A percentile compares a stretch with the other conserved stretches of the same genome.
These are phyloP conservation scores for Vulpes lagopus DNA, from an alignment of 2,113 vertebrate genomes.

Conservation along the genomic window DNA sequence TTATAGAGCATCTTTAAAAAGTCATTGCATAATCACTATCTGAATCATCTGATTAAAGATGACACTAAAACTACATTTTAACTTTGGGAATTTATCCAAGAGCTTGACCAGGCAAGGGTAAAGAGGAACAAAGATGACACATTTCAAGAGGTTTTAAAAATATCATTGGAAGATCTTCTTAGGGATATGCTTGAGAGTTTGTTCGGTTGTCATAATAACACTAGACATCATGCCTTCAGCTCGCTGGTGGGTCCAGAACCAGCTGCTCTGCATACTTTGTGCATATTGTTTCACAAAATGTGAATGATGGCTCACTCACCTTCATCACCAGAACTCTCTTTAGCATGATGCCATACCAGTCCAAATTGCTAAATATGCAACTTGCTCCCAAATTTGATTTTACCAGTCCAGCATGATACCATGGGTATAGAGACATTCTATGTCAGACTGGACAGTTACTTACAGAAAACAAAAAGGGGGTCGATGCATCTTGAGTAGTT, in stretches of 20 bases:
- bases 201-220: neutral
- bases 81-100: neutral
- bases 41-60: neutral
- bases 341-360: neutral
- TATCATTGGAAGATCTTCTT: neutral
- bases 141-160: conserved; percentile 44
- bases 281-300: neutral
- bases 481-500: neutral
- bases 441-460: neutral
- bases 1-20: conserved; percentile 60
- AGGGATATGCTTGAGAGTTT: conserved; percentile 15
- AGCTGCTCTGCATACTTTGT: rapidly evolving
- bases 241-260: too few species aligned
- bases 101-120: neutral
- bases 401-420: neutral
- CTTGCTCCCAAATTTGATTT: neutral
- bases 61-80: neutral
- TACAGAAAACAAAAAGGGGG: neutral
- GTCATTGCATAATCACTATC: neutral
- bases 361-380: too few species aligned
- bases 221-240: rapidly evolving
- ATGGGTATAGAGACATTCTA: neutral
- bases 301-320: rapidly evolving
- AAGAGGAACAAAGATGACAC: neutral
- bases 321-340: neutral